Conservation (phyloP, 2,888 invertebrate genomes). For the Chaetoderma sp. region DNA sequence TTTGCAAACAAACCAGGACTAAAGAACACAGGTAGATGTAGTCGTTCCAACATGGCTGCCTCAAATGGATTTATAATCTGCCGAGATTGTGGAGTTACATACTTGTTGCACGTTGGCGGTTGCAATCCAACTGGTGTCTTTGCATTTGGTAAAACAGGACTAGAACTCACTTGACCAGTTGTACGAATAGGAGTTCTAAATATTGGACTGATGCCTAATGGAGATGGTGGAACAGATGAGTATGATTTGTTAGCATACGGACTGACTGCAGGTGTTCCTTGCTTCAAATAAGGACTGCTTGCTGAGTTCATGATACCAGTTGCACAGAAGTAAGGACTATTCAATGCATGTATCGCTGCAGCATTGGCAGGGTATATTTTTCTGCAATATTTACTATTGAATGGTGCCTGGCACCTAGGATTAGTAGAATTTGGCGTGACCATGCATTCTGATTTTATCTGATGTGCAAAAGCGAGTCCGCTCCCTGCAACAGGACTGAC, state of each 20-base stretch:
- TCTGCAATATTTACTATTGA: too few relatives aligned
- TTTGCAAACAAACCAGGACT: constrained; percentile 61
- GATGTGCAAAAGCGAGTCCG: too few relatives aligned
- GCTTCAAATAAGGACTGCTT: too few relatives aligned
- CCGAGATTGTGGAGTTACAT: constrained; percentile 40
- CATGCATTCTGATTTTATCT: too few relatives aligned
- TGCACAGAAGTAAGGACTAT: too few relatives aligned
- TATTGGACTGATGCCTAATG: constrained; percentile 27
- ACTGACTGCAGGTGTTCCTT: too few relatives aligned
- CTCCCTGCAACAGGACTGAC: too few relatives aligned
- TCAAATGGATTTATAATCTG: constrained; percentile 61
- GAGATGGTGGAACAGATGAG: constrained; percentile 41
- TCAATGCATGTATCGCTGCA: too few relatives aligned
- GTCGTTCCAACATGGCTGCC: constrained; percentile 39
- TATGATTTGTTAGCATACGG: constrained; percentile 32
- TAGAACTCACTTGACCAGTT: neutral
- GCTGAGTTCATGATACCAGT: too few relatives aligned
- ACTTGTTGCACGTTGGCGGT: constrained; percentile 21
- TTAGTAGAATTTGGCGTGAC: too few relatives aligned
- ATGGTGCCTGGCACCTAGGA: too few relatives aligned
- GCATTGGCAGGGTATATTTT: too few relatives aligned
- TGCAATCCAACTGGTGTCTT: neutral
- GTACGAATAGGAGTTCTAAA: constrained; percentile 40
- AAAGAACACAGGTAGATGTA: constrained; percentile 55
- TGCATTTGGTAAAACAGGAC: neutral